Evolutionary conservation across 1,140 invertebrate genomes (phyloP), one percentile per base, ranked within the genome.

Genomic region (Ostrea denselamellosa): DNA sequence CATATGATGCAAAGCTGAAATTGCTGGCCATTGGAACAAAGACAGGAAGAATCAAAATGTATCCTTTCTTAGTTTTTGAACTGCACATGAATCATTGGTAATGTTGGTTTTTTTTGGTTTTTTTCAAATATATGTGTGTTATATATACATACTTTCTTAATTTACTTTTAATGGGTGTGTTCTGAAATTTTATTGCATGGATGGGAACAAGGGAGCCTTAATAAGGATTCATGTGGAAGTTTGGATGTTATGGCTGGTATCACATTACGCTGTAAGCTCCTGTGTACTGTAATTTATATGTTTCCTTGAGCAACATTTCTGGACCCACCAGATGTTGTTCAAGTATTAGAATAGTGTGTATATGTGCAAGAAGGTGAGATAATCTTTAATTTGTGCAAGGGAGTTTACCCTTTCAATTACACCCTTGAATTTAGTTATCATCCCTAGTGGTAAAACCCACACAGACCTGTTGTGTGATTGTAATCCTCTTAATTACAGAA

Each of bases 11-110:
- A 0, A 96, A 97, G 87, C 96, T 98, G 17, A 96, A 97, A 88
- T 95, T 99, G 65, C 96, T 99, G 93, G 98, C 98, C 52, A 96
- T 99, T 91, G 98, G 98, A 89, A 99, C 98, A 58, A 97, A 97
- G 92, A 97, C 97, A 90, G 98, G 98, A 89, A 97, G 96, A 83
- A 96, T 99, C 90, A 98, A 98, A 96, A 96, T 99, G 96, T 97
- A 97, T 95, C 94, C 95, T 95, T 95, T 87, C 52, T 87, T 17
- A n/a, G n/a, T 86, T 62, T 19, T 17, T n/a, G 0, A 62, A 56
- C 17, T 44, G 34, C 34, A 44, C 34, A 44, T 44, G 34, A 44
- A 44, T 44, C 34, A 44, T 44, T 44, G 34, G 5, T 44, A 44
- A 44, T 44, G 34, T 44, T 5, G 1, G 34, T 44, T 44, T 44